Evolutionary conservation across 2,113 vertebrate species (phyloP).

Genomic region (Scartelaos histophorus): DNA sequence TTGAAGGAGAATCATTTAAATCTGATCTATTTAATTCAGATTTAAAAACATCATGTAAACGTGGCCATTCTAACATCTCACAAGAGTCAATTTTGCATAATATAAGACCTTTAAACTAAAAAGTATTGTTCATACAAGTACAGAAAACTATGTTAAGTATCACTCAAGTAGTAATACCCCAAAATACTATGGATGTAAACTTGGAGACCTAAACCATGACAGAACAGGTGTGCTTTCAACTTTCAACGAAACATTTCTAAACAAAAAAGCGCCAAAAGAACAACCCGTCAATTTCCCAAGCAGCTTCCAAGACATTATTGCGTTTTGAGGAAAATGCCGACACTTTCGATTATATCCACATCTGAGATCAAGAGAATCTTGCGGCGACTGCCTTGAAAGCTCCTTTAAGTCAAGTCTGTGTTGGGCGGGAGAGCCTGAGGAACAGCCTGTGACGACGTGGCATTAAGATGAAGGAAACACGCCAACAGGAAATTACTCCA

Average conservation of each 20-base stretch:
- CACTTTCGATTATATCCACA: background rate
- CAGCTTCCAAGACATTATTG: background rate
- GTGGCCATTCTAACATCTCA: too few species aligned
- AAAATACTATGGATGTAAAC: too few species aligned
- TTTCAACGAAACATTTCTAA: too few species aligned
- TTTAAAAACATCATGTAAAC: too few species aligned
- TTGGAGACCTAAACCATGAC: background rate
- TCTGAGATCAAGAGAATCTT: background rate
- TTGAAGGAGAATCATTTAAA: too few species aligned
- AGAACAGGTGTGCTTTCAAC: too few species aligned
- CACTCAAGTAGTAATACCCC: too few species aligned
- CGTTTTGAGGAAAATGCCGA: background rate
- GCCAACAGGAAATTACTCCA: constrained; percentile 5
- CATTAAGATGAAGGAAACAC: constrained; percentile 18
- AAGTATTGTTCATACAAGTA: too few species aligned
- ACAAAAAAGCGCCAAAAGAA: background rate
- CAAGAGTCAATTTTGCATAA: too few species aligned
- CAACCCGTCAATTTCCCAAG: background rate
- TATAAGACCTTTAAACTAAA: too few species aligned
- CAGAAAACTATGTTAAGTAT: too few species aligned
- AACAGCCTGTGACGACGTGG: constrained; percentile 16
- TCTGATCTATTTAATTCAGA: too few species aligned
- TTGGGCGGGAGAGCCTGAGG: background rate
- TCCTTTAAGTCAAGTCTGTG: constrained; percentile 8
- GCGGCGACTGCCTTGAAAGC: background rate